These are phyloP conservation scores for Edolisoma coerulescens DNA, from an alignment of 2,113 vertebrate genomes.

Conservation along the genomic window DNA sequence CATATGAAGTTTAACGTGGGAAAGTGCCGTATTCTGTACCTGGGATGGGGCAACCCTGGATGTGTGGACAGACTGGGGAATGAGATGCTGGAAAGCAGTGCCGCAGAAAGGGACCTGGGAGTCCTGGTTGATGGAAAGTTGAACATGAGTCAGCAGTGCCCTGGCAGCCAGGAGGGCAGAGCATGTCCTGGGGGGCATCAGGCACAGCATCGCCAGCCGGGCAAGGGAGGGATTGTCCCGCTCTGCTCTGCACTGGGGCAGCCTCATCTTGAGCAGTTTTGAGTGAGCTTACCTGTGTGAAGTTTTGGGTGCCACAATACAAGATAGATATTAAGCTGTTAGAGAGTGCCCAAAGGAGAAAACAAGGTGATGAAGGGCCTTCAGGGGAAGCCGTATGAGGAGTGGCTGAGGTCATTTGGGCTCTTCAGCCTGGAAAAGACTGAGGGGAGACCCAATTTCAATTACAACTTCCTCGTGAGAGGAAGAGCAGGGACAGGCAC, in stretches of 20 bases:
- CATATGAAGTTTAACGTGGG: neutral
- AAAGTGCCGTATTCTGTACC: neutral
- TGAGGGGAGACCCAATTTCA: neutral
- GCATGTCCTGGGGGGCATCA: neutral
- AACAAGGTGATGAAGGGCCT: neutral
- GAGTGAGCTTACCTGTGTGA: neutral
- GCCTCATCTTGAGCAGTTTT: neutral
- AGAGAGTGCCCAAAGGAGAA: neutral
- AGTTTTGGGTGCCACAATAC: neutral
- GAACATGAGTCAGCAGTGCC: neutral
- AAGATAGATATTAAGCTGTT: neutral
- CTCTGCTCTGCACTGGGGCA: rapidly evolving
- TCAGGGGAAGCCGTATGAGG: rapidly evolving
- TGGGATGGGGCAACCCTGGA: neutral
- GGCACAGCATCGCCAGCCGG: rapidly evolving
- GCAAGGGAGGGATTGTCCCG: neutral
- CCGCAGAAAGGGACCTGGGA: rapidly evolving
- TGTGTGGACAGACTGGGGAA: rapidly evolving
- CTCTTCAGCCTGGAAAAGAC: neutral
- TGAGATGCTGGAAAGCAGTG: neutral
- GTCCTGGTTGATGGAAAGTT: neutral
- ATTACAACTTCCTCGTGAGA: neutral
- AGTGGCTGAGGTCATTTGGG: neutral
- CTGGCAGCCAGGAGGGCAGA: neutral
- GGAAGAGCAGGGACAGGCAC: neutral